Evolutionary conservation across 2,113 vertebrate species (phyloP).

Genomic region (Salminus brasiliensis): DNA sequence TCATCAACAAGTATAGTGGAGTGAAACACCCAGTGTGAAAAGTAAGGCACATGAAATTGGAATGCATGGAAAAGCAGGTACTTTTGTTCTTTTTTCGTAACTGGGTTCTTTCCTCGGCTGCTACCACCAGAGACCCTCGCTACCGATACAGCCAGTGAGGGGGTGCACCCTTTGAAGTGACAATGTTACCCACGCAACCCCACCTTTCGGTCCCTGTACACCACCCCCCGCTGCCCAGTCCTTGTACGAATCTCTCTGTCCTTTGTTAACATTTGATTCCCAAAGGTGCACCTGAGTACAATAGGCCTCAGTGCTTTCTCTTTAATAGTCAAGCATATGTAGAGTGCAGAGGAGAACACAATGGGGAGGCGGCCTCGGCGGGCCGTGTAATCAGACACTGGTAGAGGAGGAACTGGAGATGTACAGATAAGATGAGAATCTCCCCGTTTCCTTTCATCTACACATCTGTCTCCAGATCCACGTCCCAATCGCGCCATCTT

Average conservation of each 20-base stretch:
- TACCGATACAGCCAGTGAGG: conserved; percentile 10
- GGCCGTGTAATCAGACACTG: conserved; percentile 47
- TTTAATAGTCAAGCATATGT: conserved; percentile 62
- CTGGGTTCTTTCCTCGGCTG: background rate
- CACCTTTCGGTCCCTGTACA: background rate
- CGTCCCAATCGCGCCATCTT: conserved; percentile 20
- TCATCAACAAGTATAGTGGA: conserved; percentile 6
- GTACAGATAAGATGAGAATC: conserved; percentile 49
- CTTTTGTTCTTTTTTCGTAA: background rate
- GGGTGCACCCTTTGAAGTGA: conserved; percentile 62
- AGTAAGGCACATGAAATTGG: background rate
- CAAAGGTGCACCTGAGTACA: conserved; percentile 56
- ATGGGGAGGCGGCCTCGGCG: conserved; percentile 12
- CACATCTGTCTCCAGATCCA: conserved; percentile 30
- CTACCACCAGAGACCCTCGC: conserved; percentile 39
- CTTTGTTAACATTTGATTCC: conserved; percentile 72
- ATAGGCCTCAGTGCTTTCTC: conserved; percentile 28
- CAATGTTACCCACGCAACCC: conserved; percentile 53
- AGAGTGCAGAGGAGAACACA: conserved; percentile 37
- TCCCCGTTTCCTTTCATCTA: conserved; percentile 27
- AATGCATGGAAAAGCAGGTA: background rate
- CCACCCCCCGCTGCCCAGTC: background rate
- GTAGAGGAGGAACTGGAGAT: conserved; percentile 40
- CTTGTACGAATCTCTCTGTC: conserved; percentile 22
- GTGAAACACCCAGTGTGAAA: background rate